Evolutionary conservation across 2,888 invertebrate genomes (phyloP).

Genomic region (Lasioglossum vierecki): DNA sequence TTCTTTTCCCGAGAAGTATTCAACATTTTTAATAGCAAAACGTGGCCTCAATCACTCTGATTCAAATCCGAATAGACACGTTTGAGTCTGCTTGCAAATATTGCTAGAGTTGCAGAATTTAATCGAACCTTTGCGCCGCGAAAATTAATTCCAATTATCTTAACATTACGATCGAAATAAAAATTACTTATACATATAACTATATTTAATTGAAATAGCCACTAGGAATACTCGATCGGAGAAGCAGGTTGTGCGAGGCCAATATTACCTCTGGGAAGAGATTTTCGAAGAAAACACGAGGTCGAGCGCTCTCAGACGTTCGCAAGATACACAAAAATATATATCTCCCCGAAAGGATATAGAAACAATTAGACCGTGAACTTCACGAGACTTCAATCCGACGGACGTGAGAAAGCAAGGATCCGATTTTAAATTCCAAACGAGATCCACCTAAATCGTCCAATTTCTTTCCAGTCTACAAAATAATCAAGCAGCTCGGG

Average conservation of each 20-base stretch:
- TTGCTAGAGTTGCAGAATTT: too few relatives aligned
- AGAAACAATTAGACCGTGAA: background rate
- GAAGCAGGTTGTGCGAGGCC: background rate
- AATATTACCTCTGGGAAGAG: background rate
- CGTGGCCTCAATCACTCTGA: too few relatives aligned
- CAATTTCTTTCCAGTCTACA: slow-evolving; percentile 1
- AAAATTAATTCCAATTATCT: too few relatives aligned
- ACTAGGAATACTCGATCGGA: background rate
- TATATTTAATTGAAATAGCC: background rate
- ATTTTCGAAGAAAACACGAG: background rate
- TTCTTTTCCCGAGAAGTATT: too few relatives aligned
- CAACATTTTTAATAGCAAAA: too few relatives aligned
- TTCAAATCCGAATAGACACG: too few relatives aligned
- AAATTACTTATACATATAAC: background rate
- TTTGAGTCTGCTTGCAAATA: too few relatives aligned
- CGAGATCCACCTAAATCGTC: background rate
- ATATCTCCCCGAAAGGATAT: background rate
- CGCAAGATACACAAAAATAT: background rate
- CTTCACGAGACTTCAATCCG: background rate
- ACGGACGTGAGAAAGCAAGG: background rate
- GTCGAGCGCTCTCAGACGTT: background rate
- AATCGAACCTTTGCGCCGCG: too few relatives aligned
- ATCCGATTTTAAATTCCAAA: background rate
- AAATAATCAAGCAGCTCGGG: slow-evolving; percentile 6
- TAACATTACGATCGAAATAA: too few relatives aligned